Evolutionary conservation across 2,797 vertebrate species (phyloP), one percentile per base, ranked within the genome.

Genomic region (Spinibarbus caldwelli): DNA sequence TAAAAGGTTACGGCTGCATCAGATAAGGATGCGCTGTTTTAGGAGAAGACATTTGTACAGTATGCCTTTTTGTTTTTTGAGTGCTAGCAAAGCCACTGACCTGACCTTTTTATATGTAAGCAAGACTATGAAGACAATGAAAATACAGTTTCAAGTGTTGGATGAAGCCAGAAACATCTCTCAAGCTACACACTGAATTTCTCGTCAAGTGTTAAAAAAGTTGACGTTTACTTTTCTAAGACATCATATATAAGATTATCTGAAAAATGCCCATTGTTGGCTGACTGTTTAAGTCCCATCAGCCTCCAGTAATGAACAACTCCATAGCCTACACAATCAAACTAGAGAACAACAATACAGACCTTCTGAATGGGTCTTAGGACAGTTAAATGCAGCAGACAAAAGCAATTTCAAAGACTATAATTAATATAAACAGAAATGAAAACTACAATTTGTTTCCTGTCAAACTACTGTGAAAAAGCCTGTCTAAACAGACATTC

Each of bases 391-490:
- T 11, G 26, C 34, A 47, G 71, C 68, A 78, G 67, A 71, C 54
- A 78, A 86, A 73, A 77, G 82, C 49, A 4, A 64, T 29, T 78
- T 75, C 36, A 76, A 47, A 43, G 49, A 66, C 52, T 83, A 79
- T 83, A 82, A 87, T 64, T 82, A 76, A 78, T 75, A 82, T 62
- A 52, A 76, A 73, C 64, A 75, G 68, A 75, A 71, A 71, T 66
- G 2, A 77, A 87, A 80, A 80, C 83, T 66, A 62, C 82, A 79
- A 83, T 83, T 83, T 66, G 26, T 80, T 85, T 66, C 57, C 71
- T 54, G 62, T 85, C 19, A 72, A 80, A 78, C 29, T 67, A 75
- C 31, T 47, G 31, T 52, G 41, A 45, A 31, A 29, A 70, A 17
- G 26, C 47, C 45, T 64, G 64, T 77, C 52, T 66, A 86, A 82